Conservation (phyloP, 2,797 vertebrate species). For the Gobio occitaniae region DNA sequence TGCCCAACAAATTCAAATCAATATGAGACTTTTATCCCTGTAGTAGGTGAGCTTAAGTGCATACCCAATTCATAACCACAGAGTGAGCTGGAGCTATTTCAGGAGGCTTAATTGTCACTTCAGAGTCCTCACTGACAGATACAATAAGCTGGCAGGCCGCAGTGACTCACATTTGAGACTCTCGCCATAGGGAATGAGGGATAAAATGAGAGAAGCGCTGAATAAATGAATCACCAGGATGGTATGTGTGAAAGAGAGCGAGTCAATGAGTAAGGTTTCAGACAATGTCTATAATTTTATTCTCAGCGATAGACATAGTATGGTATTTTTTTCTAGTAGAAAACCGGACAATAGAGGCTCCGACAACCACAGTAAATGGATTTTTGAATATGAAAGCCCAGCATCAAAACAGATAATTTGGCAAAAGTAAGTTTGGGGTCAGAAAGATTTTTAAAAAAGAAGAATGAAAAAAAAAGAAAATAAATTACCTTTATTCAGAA, state of each 20-base stretch:
- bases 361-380: neutral
- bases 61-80: slow-evolving; percentile 25
- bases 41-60: slow-evolving; percentile 39
- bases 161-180: slow-evolving; percentile 45
- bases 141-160: slow-evolving; percentile 48
- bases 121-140: slow-evolving; percentile 48
- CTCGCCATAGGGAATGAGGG: slow-evolving; percentile 23
- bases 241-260: slow-evolving; percentile 22
- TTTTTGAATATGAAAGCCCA: neutral
- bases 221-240: slow-evolving; percentile 49
- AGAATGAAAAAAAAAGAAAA: too few relatives aligned
- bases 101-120: slow-evolving; percentile 50
- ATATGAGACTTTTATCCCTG: slow-evolving; percentile 41
- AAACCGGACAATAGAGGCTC: slow-evolving; percentile 13
- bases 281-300: slow-evolving; percentile 31
- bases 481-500: neutral
- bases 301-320: slow-evolving; percentile 8
- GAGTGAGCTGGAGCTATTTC: slow-evolving; percentile 37
- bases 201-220: slow-evolving; percentile 31
- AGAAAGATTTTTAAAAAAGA: neutral
- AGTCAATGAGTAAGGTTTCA: slow-evolving; percentile 24
- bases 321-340: neutral
- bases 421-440: neutral
- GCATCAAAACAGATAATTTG: neutral
- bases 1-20: slow-evolving; percentile 30